Evolutionary conservation across 2,888 invertebrate genomes (phyloP).

Genomic region (Halictus quadricinctus): DNA sequence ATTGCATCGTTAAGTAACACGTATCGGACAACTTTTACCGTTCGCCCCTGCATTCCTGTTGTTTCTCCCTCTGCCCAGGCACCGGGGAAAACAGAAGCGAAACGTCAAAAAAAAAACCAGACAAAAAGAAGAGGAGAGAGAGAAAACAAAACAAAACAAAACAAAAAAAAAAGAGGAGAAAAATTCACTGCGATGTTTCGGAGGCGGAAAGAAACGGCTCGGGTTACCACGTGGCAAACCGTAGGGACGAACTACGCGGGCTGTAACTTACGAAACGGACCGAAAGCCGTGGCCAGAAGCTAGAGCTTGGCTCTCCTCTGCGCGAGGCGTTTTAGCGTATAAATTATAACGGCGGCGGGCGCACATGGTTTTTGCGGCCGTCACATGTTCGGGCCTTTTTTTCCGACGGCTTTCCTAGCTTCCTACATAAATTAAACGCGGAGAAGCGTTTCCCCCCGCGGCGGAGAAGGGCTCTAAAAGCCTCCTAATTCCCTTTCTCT

Average conservation of each 20-base stretch:
- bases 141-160: too few relatives aligned
- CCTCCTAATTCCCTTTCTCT: conserved; percentile 12
- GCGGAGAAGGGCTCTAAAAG: conserved; percentile 53
- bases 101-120: background rate
- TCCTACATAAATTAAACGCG: conserved; percentile 68
- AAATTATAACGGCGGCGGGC: conserved; percentile 77
- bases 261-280: conserved; percentile 32
- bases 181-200: background rate
- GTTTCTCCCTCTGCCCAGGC: conserved; percentile 10
- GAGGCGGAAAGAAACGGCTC: conserved; percentile 18
- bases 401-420: conserved; percentile 64
- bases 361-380: conserved; percentile 70
- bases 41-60: conserved; percentile 22
- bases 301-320: background rate
- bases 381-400: conserved; percentile 72
- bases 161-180: background rate
- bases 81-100: background rate
- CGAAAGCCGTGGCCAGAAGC: conserved; percentile 39
- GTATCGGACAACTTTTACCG: conserved; percentile 27
- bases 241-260: background rate
- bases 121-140: background rate
- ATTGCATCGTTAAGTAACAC: conserved; percentile 40
- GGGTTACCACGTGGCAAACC: conserved; percentile 39
- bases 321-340: conserved; percentile 74
- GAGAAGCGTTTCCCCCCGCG: conserved; percentile 50